Conservation (phyloP, 1,140 invertebrate species). For the Ylistrum balloti region DNA sequence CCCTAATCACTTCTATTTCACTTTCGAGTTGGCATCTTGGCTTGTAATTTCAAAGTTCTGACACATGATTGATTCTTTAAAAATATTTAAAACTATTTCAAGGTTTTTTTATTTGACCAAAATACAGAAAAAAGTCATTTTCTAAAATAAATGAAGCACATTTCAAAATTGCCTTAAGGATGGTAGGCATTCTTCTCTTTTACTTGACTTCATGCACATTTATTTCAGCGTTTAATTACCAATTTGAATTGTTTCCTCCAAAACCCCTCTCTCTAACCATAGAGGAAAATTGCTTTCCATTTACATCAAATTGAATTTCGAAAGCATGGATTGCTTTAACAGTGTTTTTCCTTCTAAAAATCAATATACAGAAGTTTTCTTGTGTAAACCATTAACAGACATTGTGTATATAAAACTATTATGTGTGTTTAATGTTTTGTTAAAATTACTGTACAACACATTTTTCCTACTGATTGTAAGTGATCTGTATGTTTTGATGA, state of each 20-base stretch:
- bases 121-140: no score
- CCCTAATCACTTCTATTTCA: no score
- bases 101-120: no score
- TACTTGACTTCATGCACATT: not conserved
- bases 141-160: constrained; percentile 17
- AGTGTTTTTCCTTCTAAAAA: not conserved
- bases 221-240: constrained; percentile 9
- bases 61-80: no score
- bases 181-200: not conserved
- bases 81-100: no score
- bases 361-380: not conserved
- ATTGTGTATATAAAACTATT: no score
- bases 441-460: no score
- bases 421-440: no score
- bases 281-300: not conserved
- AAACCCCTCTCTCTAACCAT: not conserved
- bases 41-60: no score
- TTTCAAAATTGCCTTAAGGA: not conserved
- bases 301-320: constrained; percentile 36
- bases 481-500: no score
- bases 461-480: no score
- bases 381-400: not conserved
- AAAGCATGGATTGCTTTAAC: constrained; percentile 6
- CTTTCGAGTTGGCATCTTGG: no score
- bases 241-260: constrained; percentile 10